Conservation (phyloP, 1,140 invertebrate species). For the Halictus rubicundus region DNA sequence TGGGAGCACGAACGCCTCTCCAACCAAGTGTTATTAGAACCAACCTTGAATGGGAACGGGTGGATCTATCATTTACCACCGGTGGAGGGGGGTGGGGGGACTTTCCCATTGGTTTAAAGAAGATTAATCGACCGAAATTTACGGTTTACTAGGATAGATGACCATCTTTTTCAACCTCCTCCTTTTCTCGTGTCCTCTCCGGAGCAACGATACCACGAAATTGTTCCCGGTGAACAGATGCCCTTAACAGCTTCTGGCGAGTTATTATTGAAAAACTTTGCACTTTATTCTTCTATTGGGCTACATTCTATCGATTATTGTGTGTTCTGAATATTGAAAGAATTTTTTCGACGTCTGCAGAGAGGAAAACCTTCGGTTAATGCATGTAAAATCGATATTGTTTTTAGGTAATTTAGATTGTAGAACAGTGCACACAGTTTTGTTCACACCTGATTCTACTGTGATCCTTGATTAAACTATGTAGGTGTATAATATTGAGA, state of each 20-base stretch:
- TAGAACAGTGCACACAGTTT: too few relatives aligned
- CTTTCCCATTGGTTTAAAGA: conserved; percentile 27
- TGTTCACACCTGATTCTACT: too few relatives aligned
- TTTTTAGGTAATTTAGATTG: too few relatives aligned
- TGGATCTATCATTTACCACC: conserved; percentile 5
- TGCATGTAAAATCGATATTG: too few relatives aligned
- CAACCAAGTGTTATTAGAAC: not conserved
- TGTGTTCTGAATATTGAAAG: too few relatives aligned
- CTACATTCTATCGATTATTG: not conserved
- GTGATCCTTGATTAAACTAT: too few relatives aligned
- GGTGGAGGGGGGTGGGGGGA: too few relatives aligned
- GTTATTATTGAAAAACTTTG: not conserved
- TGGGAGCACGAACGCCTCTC: not conserved
- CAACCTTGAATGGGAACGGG: not conserved
- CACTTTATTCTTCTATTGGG: not conserved
- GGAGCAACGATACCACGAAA: not conserved
- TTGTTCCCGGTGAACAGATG: not conserved
- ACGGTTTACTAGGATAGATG: not conserved
- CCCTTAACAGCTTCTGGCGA: not conserved
- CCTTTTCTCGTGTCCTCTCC: not conserved
- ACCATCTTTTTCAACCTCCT: not conserved
- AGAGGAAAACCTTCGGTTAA: too few relatives aligned
- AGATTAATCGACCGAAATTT: conserved; percentile 29
- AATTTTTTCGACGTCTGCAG: too few relatives aligned
- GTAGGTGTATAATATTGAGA: too few relatives aligned